Conservation (phyloP, 2,113 vertebrate species). For the Ancistrus triradiatus region DNA sequence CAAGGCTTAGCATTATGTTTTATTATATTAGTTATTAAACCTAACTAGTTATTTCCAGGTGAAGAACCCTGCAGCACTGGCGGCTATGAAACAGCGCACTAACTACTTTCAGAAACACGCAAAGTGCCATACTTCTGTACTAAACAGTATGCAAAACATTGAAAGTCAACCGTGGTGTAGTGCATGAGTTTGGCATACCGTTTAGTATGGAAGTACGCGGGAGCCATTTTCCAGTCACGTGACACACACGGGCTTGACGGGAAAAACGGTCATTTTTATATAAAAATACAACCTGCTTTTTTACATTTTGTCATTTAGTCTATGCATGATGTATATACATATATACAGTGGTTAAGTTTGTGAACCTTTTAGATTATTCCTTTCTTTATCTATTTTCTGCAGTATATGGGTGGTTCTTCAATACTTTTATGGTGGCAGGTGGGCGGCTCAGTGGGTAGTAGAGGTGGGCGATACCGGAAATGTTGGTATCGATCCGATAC, state of each 20-base stretch:
- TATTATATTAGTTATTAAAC: neutral
- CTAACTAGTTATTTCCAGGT: neutral
- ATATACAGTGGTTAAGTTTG: too few relatives aligned
- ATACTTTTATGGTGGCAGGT: too few relatives aligned
- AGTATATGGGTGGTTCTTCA: too few relatives aligned
- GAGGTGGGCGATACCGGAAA: too few relatives aligned
- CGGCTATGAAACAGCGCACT: neutral
- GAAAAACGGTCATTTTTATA: too few relatives aligned
- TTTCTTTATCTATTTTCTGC: too few relatives aligned
- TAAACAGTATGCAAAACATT: neutral
- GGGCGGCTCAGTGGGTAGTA: too few relatives aligned
- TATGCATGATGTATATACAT: too few relatives aligned
- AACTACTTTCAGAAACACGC: neutral
- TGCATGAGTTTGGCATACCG: neutral
- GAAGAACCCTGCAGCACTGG: neutral
- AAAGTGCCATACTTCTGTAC: neutral
- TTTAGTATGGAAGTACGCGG: slow-evolving; percentile 1
- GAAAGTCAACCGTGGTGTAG: neutral
- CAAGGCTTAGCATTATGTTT: neutral
- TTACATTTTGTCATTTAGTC: too few relatives aligned
- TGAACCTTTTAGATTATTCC: too few relatives aligned
- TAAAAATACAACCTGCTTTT: too few relatives aligned
- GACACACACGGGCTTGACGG: neutral
- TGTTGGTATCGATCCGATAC: too few relatives aligned
- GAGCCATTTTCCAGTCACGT: slow-evolving; percentile 21